Evolutionary conservation across 2,113 vertebrate species (phyloP), one percentile per base, ranked within the genome.

Genomic region (Cephalopterus ornatus): DNA sequence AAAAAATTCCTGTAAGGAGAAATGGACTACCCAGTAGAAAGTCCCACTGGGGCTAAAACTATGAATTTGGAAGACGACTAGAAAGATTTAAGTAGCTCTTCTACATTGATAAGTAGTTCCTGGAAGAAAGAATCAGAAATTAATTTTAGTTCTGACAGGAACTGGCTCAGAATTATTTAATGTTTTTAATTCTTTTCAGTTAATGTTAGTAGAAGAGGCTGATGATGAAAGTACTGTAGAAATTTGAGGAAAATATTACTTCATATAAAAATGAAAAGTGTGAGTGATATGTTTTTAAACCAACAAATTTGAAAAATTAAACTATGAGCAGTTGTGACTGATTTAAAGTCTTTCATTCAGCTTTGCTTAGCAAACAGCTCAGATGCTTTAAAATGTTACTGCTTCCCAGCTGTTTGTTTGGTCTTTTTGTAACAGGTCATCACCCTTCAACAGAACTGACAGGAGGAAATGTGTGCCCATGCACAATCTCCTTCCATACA

Each of bases 371-470:
- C 42, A 59, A 86, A 56, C 61, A 59, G 73, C 46, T 84, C 35
- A 78, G 68, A 53, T 87, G 39, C 44, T 87, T 39, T 30, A 81
- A 73, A 68, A 55, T 15, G 80, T 56, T 92, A 52, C 83, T 52
- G 81, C 73, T 84, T 74, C 68, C 47, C 73, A 63, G 76, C 65
- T 93, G 65, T 70, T 92, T 72, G 77, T 81, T 68, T 0, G 0
- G 65, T 91, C 65, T n/a, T 50, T 85, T 77, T 91, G 68, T 84
- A 89, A 61, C 47, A 86, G 91, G 83, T 84, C 77, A 70, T 92
- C 83, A 71, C 39, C 53, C 80, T 75, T 91, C 17, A 81, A 70
- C 59, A 84, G 86, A 92, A 84, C 3, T 78, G 86, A 55, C 91
- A 78, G 70, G 49, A 91, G 89, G 80, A 96, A 84, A 81, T 74